These are phyloP conservation scores for Heliothis subflexa DNA, from an alignment of 1,140 invertebrate genomes.

Conservation along the genomic window DNA sequence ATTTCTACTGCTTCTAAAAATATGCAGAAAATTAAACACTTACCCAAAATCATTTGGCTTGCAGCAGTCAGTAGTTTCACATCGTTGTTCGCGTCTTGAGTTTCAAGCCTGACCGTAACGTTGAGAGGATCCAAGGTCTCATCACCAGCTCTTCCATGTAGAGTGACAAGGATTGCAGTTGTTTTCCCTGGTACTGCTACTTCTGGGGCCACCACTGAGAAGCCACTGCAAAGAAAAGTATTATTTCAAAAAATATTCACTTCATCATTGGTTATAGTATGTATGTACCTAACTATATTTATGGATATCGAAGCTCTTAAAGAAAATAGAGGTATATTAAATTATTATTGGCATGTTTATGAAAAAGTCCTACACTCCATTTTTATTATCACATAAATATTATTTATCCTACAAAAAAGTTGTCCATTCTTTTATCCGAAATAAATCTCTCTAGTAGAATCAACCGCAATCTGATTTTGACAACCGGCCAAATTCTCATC, in stretches of 20 bases:
- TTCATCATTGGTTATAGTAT: no score
- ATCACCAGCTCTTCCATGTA: conserved; percentile 84
- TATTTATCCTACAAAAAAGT: neutral
- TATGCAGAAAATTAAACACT: conserved; percentile 40
- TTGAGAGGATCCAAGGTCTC: conserved; percentile 85
- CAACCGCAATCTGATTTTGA: conserved; percentile 34
- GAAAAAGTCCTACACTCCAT: no score
- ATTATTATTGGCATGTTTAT: no score
- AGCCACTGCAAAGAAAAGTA: conserved; percentile 82
- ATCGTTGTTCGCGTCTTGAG: conserved; percentile 79
- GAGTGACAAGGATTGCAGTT: conserved; percentile 87
- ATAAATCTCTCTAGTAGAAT: conserved; percentile 22
- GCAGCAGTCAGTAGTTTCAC: conserved; percentile 79
- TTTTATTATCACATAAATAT: no score
- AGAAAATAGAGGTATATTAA: neutral
- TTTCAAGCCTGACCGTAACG: conserved; percentile 86
- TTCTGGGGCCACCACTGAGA: conserved; percentile 88
- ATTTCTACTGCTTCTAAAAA: neutral
- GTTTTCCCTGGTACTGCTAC: conserved; percentile 88
- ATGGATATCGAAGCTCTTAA: no score
- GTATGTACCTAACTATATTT: no score
- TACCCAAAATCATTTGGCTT: conserved; percentile 83
- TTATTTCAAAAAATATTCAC: no score
- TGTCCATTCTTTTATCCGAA: conserved; percentile 1
- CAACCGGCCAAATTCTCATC: conserved; percentile 34